Base-by-base conservation (phyloP, 2,797 vertebrate species). In the Rhinella marina region DNA sequence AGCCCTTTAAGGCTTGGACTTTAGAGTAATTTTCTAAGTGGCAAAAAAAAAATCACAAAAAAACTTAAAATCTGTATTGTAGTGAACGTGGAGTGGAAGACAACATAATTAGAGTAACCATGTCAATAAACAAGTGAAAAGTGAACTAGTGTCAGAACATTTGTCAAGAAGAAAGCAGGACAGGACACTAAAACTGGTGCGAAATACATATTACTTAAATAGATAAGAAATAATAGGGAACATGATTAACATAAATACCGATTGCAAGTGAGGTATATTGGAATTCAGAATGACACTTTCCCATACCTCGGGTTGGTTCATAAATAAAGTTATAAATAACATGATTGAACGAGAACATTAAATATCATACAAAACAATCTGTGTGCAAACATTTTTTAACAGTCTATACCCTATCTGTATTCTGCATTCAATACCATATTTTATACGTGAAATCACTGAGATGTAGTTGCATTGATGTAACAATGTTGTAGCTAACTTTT, bases 241-340 rank as follows among this genome's bases (percentile, higher is more conserved):
- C 3, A 75, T 75, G 10, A 73, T 41, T 17, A 56, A 72, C 72
- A 10, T 23, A 75, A 84, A 57, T 50, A 75, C 11, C 54, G 61
- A 75, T 7, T 23, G 50, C 25, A 72, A 72, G 52, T 19, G 56
- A 75, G 10, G 8, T 72, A 12, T 57, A 72, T 72, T 56, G 41
- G n/a, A 82, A 66, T 25, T 32, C 25, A 66, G 21, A 64, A 81
- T 41, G 32, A n/a, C 12, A 19, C 70, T 82, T 52, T 82, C 7
- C 17, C 50, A 72, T 17, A 70, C 52, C 50, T 57, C 5, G 21
- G 57, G 41, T 59, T 61, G 8, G 23, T 62, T 62, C 64, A 82
- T 75, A 82, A 76, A 77, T 87, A 82, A 77, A 52, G 56, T 29
- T 87, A 76, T 83, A 87, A 87, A 87, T 87, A 83, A 87, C 86